Percentiles rank a stretch among this genome's conserved stretches.
These are phyloP conservation scores for Genyomyrus donnyi DNA, from an alignment of 2,113 vertebrate genomes.

Conservation along the genomic window DNA sequence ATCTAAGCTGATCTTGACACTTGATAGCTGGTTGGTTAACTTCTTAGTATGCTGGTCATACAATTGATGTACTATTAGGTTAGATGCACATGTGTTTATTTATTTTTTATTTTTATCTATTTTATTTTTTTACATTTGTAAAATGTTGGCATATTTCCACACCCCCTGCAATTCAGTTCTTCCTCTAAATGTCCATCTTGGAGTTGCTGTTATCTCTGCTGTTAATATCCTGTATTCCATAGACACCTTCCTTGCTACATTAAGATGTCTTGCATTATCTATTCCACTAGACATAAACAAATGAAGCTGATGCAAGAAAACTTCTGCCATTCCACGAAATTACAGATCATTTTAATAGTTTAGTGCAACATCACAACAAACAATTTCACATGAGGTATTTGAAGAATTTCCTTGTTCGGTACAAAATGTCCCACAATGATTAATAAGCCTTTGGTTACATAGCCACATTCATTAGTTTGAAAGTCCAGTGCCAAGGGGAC, in stretches of 20 bases:
- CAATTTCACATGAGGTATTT: slow-evolving; percentile 77
- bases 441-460: slow-evolving; percentile 69
- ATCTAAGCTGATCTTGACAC: background rate
- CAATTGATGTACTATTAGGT: background rate
- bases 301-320: background rate
- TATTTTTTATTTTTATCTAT: background rate
- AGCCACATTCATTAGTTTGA: slow-evolving; percentile 66
- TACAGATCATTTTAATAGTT: slow-evolving; percentile 58
- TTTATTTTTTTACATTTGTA: background rate
- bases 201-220: background rate
- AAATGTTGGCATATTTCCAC: background rate
- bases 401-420: slow-evolving; percentile 64
- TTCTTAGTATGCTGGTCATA: background rate
- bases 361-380: slow-evolving; percentile 77
- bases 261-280: background rate
- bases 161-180: background rate
- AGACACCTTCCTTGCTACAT: background rate
- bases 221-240: background rate
- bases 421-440: slow-evolving; percentile 73
- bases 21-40: background rate
- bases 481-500: background rate
- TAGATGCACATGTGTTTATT: background rate
- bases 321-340: background rate
- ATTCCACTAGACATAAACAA: background rate
- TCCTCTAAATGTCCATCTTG: background rate